Conservation (phyloP, 2,797 vertebrate genomes). For the Typhlichthys eigenmanni region DNA sequence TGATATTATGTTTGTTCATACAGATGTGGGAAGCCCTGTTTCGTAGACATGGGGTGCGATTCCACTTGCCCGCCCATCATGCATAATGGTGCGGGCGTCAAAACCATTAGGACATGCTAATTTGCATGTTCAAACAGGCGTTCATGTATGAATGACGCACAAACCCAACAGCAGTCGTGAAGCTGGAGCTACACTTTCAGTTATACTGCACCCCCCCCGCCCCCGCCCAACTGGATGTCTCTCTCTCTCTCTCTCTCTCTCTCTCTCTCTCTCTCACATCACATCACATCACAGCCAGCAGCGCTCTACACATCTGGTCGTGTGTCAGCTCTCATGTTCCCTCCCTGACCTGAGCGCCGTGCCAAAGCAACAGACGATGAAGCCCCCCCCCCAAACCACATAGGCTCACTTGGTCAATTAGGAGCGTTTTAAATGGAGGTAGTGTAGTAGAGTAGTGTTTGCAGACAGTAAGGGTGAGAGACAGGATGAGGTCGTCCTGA, state of each 20-base stretch:
- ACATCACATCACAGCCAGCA: conserved; percentile 39
- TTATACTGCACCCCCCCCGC: too few relatives aligned
- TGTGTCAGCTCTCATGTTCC: conserved; percentile 24
- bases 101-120: conserved; percentile 2
- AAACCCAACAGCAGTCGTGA: conserved; percentile 15
- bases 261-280: background rate
- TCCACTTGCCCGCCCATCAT: background rate
- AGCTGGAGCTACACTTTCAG: conserved; percentile 13
- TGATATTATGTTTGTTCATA: background rate
- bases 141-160: conserved; percentile 7
- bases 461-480: conserved; percentile 11
- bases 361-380: conserved; percentile 63
- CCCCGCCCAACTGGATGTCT: background rate
- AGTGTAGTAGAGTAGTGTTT: background rate
- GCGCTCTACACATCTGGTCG: conserved; percentile 60
- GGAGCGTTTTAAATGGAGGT: conserved; percentile 26
- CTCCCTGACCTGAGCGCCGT: conserved; percentile 27
- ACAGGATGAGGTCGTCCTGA: conserved; percentile 57
- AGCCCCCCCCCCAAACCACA: conserved; percentile 39
- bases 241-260: too few relatives aligned
- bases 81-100: conserved; percentile 4
- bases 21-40: conserved; percentile 17
- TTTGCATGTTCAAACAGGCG: conserved; percentile 15
- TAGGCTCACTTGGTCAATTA: conserved; percentile 55
- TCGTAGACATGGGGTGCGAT: conserved; percentile 8